These are phyloP conservation scores for Holocentrus rufus DNA, from an alignment of 2,797 vertebrate genomes.

Conservation along the genomic window DNA sequence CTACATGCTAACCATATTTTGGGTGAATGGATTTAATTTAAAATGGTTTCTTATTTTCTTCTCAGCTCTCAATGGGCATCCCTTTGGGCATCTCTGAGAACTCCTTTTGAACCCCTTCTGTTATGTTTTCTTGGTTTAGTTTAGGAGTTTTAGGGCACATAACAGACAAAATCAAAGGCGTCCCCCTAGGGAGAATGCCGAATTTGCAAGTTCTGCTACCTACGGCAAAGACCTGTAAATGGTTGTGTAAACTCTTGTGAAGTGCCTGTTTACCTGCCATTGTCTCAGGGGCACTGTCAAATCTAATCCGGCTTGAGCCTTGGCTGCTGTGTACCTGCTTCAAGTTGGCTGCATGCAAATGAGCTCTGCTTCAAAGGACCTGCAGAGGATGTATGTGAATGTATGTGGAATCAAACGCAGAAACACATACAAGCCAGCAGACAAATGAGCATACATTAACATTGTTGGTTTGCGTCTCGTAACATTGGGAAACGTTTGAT, in stretches of 20 bases:
- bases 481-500: conserved; percentile 24
- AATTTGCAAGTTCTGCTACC: conserved; percentile 46
- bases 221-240: conserved; percentile 55
- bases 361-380: conserved; percentile 49
- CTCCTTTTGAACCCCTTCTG: conserved; percentile 9
- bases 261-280: conserved; percentile 70
- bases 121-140: conserved; percentile 20
- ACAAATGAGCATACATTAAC: conserved; percentile 20
- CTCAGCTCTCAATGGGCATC: not conserved
- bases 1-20: not conserved
- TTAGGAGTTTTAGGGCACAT: conserved; percentile 24
- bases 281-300: conserved; percentile 68
- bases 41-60: not conserved
- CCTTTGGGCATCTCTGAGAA: not conserved
- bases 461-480: conserved; percentile 8
- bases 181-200: conserved; percentile 23
- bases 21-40: not conserved
- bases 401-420: conserved; percentile 30
- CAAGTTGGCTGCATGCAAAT: conserved; percentile 58
- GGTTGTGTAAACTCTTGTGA: conserved; percentile 66
- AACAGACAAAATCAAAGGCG: conserved; percentile 36
- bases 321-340: conserved; percentile 31
- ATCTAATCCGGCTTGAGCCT: conserved; percentile 64
- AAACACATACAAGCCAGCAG: conserved; percentile 11
- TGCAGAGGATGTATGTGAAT: conserved; percentile 21